Percentiles rank a stretch among this genome's conserved stretches.
Evolutionary conservation across 1,140 invertebrate genomes (phyloP).

Genomic region (Daktulosphaira vitifoliae): DNA sequence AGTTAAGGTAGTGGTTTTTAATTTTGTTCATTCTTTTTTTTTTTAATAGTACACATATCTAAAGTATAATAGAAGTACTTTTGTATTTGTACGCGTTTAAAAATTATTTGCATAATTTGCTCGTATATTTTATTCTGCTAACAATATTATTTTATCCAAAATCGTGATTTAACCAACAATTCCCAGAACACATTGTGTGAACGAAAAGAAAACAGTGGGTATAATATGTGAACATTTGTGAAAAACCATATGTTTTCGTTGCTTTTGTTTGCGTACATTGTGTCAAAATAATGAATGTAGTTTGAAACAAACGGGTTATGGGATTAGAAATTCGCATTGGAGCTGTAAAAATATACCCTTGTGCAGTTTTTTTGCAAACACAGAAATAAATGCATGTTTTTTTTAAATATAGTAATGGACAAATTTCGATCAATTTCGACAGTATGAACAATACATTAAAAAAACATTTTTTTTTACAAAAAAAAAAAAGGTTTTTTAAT

Average conservation of each 20-base stretch:
- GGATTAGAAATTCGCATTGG: constrained; percentile 19
- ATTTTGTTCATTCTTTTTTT: no score
- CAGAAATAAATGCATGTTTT: constrained; percentile 19
- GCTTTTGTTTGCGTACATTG: constrained; percentile 29
- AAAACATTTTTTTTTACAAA: no score
- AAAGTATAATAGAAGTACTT: no score
- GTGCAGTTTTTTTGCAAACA: constrained; percentile 9
- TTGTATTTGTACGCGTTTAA: no score
- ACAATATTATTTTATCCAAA: constrained; percentile 27
- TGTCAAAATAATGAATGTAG: constrained; percentile 32
- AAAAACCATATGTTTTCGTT: constrained; percentile 28
- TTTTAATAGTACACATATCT: no score
- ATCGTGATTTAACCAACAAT: constrained; percentile 18
- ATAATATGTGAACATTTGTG: background rate
- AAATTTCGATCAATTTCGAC: constrained; percentile 14
- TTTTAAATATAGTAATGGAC: constrained; percentile 21
- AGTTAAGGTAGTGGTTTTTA: no score
- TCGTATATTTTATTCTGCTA: background rate
- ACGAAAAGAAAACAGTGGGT: constrained; percentile 19
- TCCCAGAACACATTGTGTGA: constrained; percentile 25
- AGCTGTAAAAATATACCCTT: constrained; percentile 29
- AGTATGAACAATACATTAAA: no score
- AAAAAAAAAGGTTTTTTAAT: no score
- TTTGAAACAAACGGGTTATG: constrained; percentile 23
- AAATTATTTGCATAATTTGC: constrained; percentile 19